phyloP scores from a whole-genome alignment of 1,140 invertebrate genomes.

The Drosophila biarmipes region DNA sequence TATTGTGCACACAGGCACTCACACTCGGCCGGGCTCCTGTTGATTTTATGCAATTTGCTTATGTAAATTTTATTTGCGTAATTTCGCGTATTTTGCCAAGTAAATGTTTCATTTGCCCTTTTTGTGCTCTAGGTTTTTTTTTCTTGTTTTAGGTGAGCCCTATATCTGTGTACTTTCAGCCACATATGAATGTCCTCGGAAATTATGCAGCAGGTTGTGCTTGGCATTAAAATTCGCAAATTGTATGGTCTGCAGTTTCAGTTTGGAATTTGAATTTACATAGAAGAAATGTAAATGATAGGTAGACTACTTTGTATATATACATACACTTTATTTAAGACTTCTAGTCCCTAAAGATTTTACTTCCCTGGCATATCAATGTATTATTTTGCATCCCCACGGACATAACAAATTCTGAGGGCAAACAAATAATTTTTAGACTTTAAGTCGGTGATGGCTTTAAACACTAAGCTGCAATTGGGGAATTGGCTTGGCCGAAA shows the following conservation, averaged over 20 bases:
- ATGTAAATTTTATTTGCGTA: slow-evolving; percentile 55
- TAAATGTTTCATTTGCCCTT: slow-evolving; percentile 23
- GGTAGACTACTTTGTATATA: too few relatives aligned
- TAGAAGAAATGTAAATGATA: too few relatives aligned
- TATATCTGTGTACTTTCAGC: slow-evolving; percentile 1
- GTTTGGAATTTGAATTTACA: not conserved
- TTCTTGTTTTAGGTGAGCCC: slow-evolving; percentile 1
- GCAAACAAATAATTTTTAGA: slow-evolving; percentile 22
- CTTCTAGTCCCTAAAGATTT: not conserved
- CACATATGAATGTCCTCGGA: not conserved
- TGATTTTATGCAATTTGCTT: slow-evolving; percentile 58
- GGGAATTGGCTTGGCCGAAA: slow-evolving; percentile 47
- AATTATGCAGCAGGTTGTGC: slow-evolving; percentile 24
- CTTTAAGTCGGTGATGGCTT: slow-evolving; percentile 37
- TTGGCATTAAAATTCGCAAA: slow-evolving; percentile 12
- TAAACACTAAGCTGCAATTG: slow-evolving; percentile 60
- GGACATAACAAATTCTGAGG: not conserved
- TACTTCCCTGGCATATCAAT: not conserved
- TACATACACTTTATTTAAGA: too few relatives aligned
- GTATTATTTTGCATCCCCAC: not conserved
- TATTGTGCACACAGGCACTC: slow-evolving; percentile 35
- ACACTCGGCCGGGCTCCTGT: slow-evolving; percentile 12
- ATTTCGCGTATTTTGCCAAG: slow-evolving; percentile 45
- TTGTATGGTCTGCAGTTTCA: slow-evolving; percentile 8
- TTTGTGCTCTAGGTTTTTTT: slow-evolving; percentile 2